These are phyloP conservation scores for Drosophila baimaii DNA, from an alignment of 1,140 invertebrate species.

Conservation along the genomic window DNA sequence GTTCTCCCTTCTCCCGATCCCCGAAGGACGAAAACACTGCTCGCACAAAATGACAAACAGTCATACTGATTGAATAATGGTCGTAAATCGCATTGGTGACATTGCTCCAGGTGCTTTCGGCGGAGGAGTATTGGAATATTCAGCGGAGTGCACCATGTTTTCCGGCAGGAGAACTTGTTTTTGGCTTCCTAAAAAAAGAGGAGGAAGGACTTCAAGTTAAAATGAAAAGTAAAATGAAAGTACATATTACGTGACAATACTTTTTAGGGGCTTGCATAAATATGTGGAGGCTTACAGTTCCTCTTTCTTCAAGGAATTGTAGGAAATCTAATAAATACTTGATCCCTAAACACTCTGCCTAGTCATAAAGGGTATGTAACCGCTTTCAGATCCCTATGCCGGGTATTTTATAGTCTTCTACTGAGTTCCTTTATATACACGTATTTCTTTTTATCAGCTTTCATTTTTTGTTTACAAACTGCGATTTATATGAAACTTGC, in stretches of 20 bases:
- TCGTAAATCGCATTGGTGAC: slow-evolving; percentile 81
- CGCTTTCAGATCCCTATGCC: too few species aligned
- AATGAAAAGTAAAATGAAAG: slow-evolving; percentile 5
- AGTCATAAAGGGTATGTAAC: too few species aligned
- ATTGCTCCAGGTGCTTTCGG: slow-evolving; percentile 48
- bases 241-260: neutral
- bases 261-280: neutral
- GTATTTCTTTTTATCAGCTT: neutral
- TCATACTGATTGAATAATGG: slow-evolving; percentile 83
- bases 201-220: slow-evolving; percentile 1
- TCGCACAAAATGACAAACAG: slow-evolving; percentile 81
- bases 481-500: slow-evolving; percentile 59
- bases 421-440: neutral
- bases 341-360: too few species aligned
- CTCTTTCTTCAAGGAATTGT: too few species aligned
- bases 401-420: neutral
- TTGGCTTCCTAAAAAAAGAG: slow-evolving; percentile 8
- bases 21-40: slow-evolving; percentile 40
- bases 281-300: neutral
- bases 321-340: too few species aligned
- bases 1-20: neutral
- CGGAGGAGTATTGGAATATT: slow-evolving; percentile 17
- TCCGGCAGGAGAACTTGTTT: neutral
- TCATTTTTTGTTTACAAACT: slow-evolving; percentile 29
- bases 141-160: slow-evolving; percentile 12